A percentile compares a stretch with the other conserved stretches of the same genome.
These are phyloP conservation scores for Oryzias javanicus DNA, from an alignment of 2,113 vertebrate species.

Conservation along the genomic window DNA sequence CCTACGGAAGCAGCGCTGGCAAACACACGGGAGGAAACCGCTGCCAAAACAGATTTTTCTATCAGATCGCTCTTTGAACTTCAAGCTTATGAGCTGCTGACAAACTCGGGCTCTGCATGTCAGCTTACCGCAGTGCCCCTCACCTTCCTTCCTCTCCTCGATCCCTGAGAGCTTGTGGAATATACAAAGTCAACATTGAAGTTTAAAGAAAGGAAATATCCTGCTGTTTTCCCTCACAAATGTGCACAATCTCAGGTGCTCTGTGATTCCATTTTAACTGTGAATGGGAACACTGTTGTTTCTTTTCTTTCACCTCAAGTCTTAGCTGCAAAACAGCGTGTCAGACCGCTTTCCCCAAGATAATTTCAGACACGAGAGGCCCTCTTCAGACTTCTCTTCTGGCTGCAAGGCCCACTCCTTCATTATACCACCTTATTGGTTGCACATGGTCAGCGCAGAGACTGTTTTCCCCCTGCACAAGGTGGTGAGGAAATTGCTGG, in stretches of 20 bases:
- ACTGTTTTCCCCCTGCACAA: conserved; percentile 78
- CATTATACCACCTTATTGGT: conserved; percentile 82
- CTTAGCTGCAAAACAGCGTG: conserved; percentile 67
- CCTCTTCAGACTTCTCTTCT: conserved; percentile 45
- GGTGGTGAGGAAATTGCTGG: conserved; percentile 82
- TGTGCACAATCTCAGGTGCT: conserved; percentile 58
- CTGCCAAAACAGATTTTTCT: conserved; percentile 64
- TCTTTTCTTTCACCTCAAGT: conserved; percentile 67
- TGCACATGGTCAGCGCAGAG: conserved; percentile 76
- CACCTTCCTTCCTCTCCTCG: conserved; percentile 73
- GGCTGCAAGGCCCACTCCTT: conserved; percentile 70
- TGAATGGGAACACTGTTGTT: conserved; percentile 77
- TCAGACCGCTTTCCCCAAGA: conserved; percentile 69
- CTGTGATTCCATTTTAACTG: conserved; percentile 66
- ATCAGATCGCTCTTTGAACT: conserved; percentile 73
- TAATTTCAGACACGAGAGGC: conserved; percentile 72
- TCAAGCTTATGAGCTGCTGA: conserved; percentile 63
- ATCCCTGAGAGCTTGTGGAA: conserved; percentile 66
- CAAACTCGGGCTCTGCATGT: conserved; percentile 65
- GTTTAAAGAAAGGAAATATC: conserved; percentile 69
- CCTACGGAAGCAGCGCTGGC: conserved; percentile 68
- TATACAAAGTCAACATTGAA: conserved; percentile 72
- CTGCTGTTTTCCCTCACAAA: conserved; percentile 65
- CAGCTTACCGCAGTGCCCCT: conserved; percentile 55
- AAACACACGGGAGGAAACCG: conserved; percentile 62